Base-by-base conservation (phyloP, 2,113 vertebrate genomes). In the Phylloscopus whistleri region DNA sequence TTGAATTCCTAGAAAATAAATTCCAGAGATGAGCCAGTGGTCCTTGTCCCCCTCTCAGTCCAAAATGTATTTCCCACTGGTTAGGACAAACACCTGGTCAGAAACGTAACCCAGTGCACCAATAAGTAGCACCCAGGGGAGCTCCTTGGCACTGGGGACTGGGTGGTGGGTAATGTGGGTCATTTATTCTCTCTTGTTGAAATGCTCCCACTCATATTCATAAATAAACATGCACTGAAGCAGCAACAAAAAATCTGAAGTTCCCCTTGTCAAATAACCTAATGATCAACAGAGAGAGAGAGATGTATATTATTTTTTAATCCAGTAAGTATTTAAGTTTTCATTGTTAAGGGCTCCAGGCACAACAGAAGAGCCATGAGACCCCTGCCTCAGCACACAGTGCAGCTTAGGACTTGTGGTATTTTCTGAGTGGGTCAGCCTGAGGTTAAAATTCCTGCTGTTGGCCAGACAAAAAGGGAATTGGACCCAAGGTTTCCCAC, bases 21-120 rank as follows among this genome's bases (percentile, higher is more conserved):
- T 78, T 82, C 75, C 43, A 79, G 56, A 72, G 22, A 56, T 33
- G 20, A 94, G 21, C 12, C 41, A 87, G 22, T 3, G 5, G 16
- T 44, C 20, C 41, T 24, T 51, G 80, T 76, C 11, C 18, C 28
- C 24, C 14, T 66, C 55, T 59, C 22, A 49, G 9, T 52, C 53
- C 37, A 63, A 27, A 5, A 6, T 22, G 7, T 35, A 31, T 31
- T 74, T 46, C 7, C 39, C 6, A 11, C 41, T 9, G n/a, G 13
- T 35, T 6, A 73, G 43, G 44, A 68, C 39, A 78, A 72, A 33
- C 30, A 58, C 41, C 16, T 49, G 15, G 35, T 44, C 7, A 26
- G 53, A 87, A 78, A 43, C 0, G 0, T 21, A 62, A 73, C 26
- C 49, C 26, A 82, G 39, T 37, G 37, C 17, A 44, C 6, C 0